These are phyloP conservation scores for Diadophis punctatus DNA, from an alignment of 2,113 vertebrate species.

Conservation along the genomic window DNA sequence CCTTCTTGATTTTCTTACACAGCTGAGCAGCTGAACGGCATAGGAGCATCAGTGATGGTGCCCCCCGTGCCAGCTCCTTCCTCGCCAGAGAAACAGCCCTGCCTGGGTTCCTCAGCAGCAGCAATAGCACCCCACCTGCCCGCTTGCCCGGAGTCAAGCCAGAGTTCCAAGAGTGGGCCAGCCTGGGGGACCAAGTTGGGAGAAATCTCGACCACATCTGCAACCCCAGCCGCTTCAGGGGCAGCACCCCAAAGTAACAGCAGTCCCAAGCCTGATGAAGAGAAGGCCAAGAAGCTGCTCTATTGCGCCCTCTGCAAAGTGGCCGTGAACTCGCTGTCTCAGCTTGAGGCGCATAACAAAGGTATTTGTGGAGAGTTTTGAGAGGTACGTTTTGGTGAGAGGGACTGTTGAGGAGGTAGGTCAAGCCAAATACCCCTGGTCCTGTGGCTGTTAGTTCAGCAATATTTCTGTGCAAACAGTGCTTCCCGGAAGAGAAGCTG, in stretches of 20 bases:
- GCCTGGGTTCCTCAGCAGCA: not conserved
- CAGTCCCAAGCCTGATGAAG: slow-evolving; percentile 79
- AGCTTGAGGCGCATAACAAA: slow-evolving; percentile 95
- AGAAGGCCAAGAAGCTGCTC: slow-evolving; percentile 86
- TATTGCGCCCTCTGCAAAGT: slow-evolving; percentile 93
- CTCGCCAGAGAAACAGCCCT: slow-evolving; percentile 10
- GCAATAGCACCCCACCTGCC: not conserved
- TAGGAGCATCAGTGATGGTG: not conserved
- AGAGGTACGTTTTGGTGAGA: not conserved
- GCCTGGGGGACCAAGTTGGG: not conserved
- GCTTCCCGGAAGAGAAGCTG: not conserved
- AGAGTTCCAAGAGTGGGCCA: not conserved
- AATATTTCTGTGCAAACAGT: not conserved
- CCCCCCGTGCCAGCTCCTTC: not conserved
- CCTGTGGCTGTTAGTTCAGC: too few species aligned
- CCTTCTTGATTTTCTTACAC: not conserved
- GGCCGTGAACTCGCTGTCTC: slow-evolving; percentile 89
- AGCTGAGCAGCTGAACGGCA: slow-evolving; percentile 23
- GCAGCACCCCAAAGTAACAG: slow-evolving; percentile 30
- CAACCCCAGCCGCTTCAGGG: slow-evolving; percentile 35
- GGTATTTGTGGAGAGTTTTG: slow-evolving; percentile 60
- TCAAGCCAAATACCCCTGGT: not conserved
- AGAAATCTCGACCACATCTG: not conserved
- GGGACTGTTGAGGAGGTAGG: not conserved
- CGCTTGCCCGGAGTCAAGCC: not conserved